Conservation (phyloP, 2,797 vertebrate genomes). For the Melanotaenia trifasciata region DNA sequence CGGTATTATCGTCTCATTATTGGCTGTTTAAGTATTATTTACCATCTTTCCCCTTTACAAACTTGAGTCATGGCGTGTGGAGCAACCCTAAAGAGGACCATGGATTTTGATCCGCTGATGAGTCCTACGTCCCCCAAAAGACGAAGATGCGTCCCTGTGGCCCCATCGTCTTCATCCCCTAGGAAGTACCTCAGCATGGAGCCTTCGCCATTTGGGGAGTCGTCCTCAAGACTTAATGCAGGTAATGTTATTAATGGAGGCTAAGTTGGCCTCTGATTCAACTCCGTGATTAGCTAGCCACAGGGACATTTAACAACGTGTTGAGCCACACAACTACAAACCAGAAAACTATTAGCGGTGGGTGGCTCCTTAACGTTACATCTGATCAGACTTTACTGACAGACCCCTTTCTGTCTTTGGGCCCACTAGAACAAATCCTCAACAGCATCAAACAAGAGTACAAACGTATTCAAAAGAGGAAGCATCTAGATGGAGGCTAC, state of each 20-base stretch:
- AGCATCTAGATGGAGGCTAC: conserved; percentile 95
- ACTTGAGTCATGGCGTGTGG: conserved; percentile 92
- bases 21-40: conserved; percentile 51
- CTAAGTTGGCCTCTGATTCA: conserved; percentile 34
- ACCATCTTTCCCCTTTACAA: conserved; percentile 25
- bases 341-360: not conserved
- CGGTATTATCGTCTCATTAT: conserved; percentile 20
- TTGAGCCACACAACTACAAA: conserved; percentile 13
- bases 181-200: conserved; percentile 96
- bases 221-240: conserved; percentile 93
- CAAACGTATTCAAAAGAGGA: conserved; percentile 98
- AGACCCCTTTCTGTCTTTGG: not conserved
- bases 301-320: conserved; percentile 31
- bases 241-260: conserved; percentile 74
- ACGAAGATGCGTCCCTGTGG: conserved; percentile 91
- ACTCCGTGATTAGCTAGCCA: not conserved
- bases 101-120: conserved; percentile 97
- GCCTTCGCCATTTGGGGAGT: conserved; percentile 94
- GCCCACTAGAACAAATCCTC: conserved; percentile 94
- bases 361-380: not conserved
- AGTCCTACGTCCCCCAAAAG: conserved; percentile 93
- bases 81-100: conserved; percentile 97
- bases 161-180: conserved; percentile 88
- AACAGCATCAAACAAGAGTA: conserved; percentile 99
- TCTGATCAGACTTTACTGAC: conserved; percentile 8